Evolutionary conservation across 2,113 vertebrate species (phyloP), one percentile per base, ranked within the genome.

Genomic region (Pelecanoides urinatrix): DNA sequence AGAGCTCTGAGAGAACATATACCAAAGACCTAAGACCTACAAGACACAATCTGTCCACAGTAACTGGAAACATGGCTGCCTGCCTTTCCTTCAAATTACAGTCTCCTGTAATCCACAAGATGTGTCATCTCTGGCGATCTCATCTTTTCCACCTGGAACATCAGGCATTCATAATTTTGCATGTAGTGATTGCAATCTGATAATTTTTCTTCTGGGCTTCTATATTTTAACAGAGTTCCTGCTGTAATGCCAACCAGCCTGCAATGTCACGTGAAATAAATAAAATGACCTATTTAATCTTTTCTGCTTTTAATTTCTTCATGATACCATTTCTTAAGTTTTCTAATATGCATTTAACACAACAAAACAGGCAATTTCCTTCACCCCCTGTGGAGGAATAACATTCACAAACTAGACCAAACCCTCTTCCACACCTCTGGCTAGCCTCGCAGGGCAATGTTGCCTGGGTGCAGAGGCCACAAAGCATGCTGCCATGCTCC

Each of bases 41-140:
- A 32, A 56, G 38, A 83, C 6, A 21, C 9, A 34, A 16, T 26
- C 15, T 45, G 40, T 91, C 53, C 21, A 38, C 8, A 40, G 12
- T 9, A 84, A 66, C 32, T 36, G 19, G 36, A 76, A 86, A 58
- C 29, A 29, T 5, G 5, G 38, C 38, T 81, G 49, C 29, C 27
- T 56, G 12, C 4, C 7, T 84, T 88, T 73, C 29, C 20, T 45
- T 63, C 53, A 52, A 45, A 72, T 30, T 67, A 38, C 10, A 26
- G 16, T 29, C 16, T 56, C 19, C 40, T 23, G 32, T 5, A 22
- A 17, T 55, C 53, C 34, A 29, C 6, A 34, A 36, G 11, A 61
- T 16, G 30, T 0, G 0, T 45, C 0, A 0, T 18, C 12, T 45
- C 42, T 42, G 23, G 44, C 29, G 53, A 50, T 17, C 20, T 67